These are phyloP conservation scores for Rhodophaea formosa DNA, from an alignment of 2,888 invertebrate species.

Conservation along the genomic window DNA sequence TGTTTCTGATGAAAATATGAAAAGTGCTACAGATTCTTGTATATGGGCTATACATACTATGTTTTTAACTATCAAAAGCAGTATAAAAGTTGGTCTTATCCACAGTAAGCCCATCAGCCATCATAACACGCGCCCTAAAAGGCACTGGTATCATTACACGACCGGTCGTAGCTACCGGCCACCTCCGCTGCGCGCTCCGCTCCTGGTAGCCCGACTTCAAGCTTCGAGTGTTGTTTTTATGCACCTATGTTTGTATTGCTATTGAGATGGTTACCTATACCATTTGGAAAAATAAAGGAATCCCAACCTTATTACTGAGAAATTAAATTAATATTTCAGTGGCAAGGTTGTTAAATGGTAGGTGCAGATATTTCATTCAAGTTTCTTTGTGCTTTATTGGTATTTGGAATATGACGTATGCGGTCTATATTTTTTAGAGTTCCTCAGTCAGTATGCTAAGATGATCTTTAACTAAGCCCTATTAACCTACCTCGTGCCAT, in stretches of 20 bases:
- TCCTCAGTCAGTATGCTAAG: conserved; percentile 11
- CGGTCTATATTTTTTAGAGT: conserved; percentile 28
- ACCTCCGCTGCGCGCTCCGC: conserved; percentile 57
- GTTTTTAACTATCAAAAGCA: background rate
- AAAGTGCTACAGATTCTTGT: too few species aligned
- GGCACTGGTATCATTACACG: conserved; percentile 74
- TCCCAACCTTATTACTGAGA: background rate
- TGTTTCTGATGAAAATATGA: too few species aligned
- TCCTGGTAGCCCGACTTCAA: conserved; percentile 64
- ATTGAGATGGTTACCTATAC: conserved; percentile 55
- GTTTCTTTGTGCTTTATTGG: conserved; percentile 56
- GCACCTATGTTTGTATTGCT: conserved; percentile 67
- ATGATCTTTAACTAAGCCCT: background rate
- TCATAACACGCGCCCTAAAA: conserved; percentile 75
- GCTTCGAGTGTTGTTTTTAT: conserved; percentile 66
- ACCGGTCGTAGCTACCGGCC: conserved; percentile 63
- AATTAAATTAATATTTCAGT: background rate
- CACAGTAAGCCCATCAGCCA: conserved; percentile 53
- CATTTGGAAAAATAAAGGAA: conserved; percentile 14
- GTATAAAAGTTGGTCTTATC: conserved; percentile 37
- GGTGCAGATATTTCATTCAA: conserved; percentile 68
- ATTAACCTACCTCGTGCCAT: too few species aligned
- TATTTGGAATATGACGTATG: conserved; percentile 64
- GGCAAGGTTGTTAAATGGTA: conserved; percentile 44
- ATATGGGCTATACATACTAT: too few species aligned